Conservation (phyloP, 2,113 vertebrate genomes). For the Melanocharis versteri region DNA sequence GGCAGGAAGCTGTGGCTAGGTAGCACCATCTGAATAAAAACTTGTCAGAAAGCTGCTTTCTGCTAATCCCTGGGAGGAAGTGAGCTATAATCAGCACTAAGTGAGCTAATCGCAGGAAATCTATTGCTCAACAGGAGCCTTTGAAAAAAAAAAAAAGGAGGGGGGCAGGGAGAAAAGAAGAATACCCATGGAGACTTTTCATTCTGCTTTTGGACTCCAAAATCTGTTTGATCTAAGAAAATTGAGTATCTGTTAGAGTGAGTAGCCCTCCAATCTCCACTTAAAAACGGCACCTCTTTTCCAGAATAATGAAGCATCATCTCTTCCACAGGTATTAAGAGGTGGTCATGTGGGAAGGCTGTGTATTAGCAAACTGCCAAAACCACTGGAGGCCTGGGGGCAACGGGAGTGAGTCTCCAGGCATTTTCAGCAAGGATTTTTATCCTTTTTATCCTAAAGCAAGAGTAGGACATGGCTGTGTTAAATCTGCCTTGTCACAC, state of each 20-base stretch:
- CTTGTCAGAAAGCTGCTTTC: conserved; percentile 49
- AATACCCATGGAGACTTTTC: background rate
- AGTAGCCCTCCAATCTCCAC: background rate
- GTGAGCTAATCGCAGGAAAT: conserved; percentile 67
- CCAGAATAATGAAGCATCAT: background rate
- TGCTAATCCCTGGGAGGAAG: conserved; percentile 63
- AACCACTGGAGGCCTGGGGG: background rate
- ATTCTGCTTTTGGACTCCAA: background rate
- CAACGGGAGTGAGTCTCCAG: background rate
- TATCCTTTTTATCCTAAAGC: background rate
- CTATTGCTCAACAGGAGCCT: conserved; percentile 57
- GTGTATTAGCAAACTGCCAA: background rate
- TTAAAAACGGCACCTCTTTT: background rate
- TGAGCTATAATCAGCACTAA: conserved; percentile 54
- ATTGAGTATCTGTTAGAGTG: background rate
- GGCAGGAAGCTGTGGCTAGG: conserved; percentile 59
- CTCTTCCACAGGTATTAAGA: background rate
- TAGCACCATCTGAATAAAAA: conserved; percentile 47
- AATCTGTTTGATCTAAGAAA: background rate
- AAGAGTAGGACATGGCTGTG: background rate
- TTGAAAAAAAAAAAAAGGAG: background rate
- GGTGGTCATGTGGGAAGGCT: background rate
- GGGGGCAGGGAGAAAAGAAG: background rate
- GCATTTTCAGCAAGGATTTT: background rate
- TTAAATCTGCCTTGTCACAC: background rate